A percentile compares a stretch with the other conserved stretches of the same genome.
Conservation (phyloP, 2,888 invertebrate genomes). For the Acanthosepion esculentum region DNA sequence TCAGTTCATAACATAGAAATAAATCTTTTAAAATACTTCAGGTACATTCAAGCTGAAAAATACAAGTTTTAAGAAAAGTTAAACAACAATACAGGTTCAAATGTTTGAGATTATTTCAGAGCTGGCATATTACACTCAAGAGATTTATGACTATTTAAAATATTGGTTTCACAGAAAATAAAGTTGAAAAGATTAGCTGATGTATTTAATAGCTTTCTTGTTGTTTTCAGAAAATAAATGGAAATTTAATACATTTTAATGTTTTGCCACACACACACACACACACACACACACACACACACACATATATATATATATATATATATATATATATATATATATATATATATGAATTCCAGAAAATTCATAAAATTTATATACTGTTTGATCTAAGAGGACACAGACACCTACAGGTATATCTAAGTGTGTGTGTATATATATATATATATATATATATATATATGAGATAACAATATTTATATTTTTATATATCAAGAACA, state of each 20-base stretch:
- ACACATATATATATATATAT: background rate
- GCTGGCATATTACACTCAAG: no score
- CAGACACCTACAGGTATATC: no score
- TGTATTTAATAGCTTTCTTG: background rate
- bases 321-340: background rate
- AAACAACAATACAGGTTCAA: background rate
- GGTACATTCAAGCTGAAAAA: background rate
- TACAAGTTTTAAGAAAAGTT: background rate
- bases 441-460: no score
- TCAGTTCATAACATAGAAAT: conserved; percentile 2
- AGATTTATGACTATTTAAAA: background rate
- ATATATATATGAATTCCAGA: background rate
- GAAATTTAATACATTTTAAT: background rate
- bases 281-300: no score
- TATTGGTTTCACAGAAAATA: background rate
- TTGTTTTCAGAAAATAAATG: background rate
- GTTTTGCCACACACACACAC: background rate
- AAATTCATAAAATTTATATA: no score
- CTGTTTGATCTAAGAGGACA: no score
- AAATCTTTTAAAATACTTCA: background rate
- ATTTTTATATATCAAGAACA: no score
- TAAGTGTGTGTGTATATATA: no score
- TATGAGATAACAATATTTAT: no score
- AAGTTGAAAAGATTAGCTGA: background rate
- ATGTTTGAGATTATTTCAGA: background rate